Evolutionary conservation across 2,797 vertebrate genomes (phyloP).

Genomic region (Muscicapa comitata): DNA sequence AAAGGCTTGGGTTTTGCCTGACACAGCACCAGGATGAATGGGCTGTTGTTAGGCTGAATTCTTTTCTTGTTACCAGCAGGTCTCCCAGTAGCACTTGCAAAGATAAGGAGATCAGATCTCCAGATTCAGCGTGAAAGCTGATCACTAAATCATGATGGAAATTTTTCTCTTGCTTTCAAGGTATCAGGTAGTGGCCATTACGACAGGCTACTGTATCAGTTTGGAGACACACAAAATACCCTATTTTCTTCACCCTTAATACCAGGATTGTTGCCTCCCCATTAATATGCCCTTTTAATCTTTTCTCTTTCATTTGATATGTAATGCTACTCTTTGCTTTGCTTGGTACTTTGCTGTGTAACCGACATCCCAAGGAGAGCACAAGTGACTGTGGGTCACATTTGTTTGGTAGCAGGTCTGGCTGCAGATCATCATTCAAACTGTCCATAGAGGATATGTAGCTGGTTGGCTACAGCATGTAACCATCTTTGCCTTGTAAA

Average conservation of each 20-base stretch:
- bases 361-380: background rate
- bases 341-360: background rate
- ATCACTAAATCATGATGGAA: slow-evolving; percentile 32
- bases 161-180: slow-evolving; percentile 1
- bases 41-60: slow-evolving; percentile 42
- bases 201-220: background rate
- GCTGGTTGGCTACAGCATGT: background rate
- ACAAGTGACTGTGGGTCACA: background rate
- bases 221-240: background rate
- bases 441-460: background rate
- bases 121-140: slow-evolving; percentile 19
- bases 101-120: slow-evolving; percentile 57
- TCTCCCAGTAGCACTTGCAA: slow-evolving; percentile 18
- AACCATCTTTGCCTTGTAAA: background rate
- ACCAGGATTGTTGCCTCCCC: background rate
- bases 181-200: background rate
- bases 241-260: background rate
- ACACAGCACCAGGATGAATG: background rate
- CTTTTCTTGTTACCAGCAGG: slow-evolving; percentile 31
- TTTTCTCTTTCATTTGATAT: background rate
- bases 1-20: background rate
- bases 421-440: background rate
- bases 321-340: slow-evolving; percentile 5
- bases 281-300: background rate
- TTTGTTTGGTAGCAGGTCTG: background rate